phyloP scores from a whole-genome alignment of 2,797 vertebrate genomes.

The Apogon hyalosoma region DNA sequence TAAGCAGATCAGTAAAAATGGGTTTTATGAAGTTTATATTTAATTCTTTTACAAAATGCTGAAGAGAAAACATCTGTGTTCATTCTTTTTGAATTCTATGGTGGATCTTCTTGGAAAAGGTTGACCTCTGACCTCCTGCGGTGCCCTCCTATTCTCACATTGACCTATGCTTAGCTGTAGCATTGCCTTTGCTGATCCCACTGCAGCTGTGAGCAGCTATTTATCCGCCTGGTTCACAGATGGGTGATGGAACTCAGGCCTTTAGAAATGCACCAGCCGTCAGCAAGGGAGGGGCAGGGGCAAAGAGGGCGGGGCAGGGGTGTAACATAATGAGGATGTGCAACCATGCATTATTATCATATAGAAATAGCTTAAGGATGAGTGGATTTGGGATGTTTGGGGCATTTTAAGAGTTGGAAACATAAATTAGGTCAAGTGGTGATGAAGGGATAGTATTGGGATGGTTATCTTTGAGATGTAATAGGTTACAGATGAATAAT shows the following conservation, averaged over 20 bases:
- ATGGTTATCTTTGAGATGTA: too few relatives aligned
- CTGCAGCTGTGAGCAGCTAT: constrained; percentile 61
- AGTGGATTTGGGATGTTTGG: too few relatives aligned
- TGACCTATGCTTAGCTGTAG: constrained; percentile 52
- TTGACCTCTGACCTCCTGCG: constrained; percentile 34
- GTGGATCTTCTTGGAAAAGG: constrained; percentile 33
- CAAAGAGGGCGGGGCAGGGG: neutral
- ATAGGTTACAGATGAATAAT: too few relatives aligned
- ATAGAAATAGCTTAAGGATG: neutral
- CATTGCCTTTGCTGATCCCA: constrained; percentile 40
- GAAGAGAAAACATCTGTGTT: constrained; percentile 9
- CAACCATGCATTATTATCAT: neutral
- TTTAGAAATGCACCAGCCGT: constrained; percentile 35
- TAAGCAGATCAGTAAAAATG: too few relatives aligned
- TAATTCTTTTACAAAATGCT: neutral
- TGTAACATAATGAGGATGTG: too few relatives aligned
- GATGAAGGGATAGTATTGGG: neutral
- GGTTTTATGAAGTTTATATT: too few relatives aligned
- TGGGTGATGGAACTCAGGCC: constrained; percentile 39
- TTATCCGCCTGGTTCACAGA: constrained; percentile 57
- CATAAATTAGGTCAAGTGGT: neutral
- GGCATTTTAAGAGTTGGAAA: neutral
- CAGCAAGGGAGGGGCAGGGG: neutral
- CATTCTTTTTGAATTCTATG: constrained; percentile 16
- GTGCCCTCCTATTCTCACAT: constrained; percentile 51